phyloP scores from a whole-genome alignment of 2,888 invertebrate species.

The Lithosia quadra region DNA sequence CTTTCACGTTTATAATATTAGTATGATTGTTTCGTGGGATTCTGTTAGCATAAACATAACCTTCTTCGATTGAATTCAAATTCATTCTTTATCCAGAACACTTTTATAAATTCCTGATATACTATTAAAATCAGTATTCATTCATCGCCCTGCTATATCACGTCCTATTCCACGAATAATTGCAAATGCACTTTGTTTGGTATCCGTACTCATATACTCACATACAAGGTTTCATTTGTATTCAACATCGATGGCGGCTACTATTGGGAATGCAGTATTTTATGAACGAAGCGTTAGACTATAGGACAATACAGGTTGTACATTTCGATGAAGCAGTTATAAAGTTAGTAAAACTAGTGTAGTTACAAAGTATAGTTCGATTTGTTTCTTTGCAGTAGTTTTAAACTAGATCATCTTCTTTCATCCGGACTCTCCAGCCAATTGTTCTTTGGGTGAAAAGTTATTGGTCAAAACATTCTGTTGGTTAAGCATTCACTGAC shows the following conservation, averaged over 20 bases:
- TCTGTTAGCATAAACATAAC: no score
- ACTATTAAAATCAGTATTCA: conserved; percentile 41
- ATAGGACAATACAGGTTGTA: conserved; percentile 32
- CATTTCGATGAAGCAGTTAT: conserved; percentile 37
- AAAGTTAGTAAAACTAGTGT: conserved; percentile 29
- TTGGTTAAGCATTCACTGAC: no score
- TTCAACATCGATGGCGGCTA: conserved; percentile 47
- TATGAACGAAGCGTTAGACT: conserved; percentile 33
- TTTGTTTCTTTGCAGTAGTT: not conserved
- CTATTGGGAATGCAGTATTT: conserved; percentile 47
- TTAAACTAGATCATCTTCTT: no score
- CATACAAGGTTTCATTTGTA: conserved; percentile 56
- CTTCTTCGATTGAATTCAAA: not conserved
- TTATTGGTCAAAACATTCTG: no score
- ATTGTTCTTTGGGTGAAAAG: no score
- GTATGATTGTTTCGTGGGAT: not conserved
- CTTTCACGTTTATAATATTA: no score
- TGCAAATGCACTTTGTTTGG: conserved; percentile 44
- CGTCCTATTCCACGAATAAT: conserved; percentile 54
- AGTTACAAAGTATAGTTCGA: not conserved
- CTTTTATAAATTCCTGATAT: conserved; percentile 24
- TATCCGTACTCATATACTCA: conserved; percentile 26
- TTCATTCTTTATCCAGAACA: not conserved
- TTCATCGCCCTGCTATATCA: conserved; percentile 30
- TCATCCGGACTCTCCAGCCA: no score